phyloP scores from a whole-genome alignment of 2,888 invertebrate genomes.

The Endomychus coccineus region DNA sequence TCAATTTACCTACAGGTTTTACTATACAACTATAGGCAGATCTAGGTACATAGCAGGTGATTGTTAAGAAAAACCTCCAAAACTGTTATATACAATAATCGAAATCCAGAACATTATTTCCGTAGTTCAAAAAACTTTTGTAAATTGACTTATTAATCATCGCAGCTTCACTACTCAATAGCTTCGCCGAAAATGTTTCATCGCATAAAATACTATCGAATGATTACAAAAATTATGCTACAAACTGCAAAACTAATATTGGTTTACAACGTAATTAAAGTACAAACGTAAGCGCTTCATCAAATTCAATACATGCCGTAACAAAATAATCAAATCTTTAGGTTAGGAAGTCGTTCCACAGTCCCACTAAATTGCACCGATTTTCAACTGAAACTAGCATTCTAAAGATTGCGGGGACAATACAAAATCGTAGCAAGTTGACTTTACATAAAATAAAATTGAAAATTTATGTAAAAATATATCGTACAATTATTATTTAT shows the following conservation, averaged over 20 bases:
- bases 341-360: conserved; percentile 7
- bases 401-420: conserved; percentile 5
- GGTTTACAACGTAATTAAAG: conserved; percentile 15
- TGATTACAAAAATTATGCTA: conserved; percentile 19
- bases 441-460: conserved; percentile 20
- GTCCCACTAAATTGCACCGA: conserved; percentile 11
- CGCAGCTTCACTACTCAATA: conserved; percentile 25
- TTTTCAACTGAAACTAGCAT: conserved; percentile 6
- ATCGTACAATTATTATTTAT: conserved; percentile 27
- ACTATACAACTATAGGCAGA: conserved; percentile 32
- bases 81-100: conserved; percentile 36
- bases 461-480: conserved; percentile 22
- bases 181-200: conserved; percentile 26
- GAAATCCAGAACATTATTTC: conserved; percentile 16
- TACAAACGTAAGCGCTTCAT: conserved; percentile 21
- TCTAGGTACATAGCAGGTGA: conserved; percentile 34
- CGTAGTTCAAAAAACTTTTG: conserved; percentile 14
- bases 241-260: conserved; percentile 13
- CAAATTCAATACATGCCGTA: conserved; percentile 21
- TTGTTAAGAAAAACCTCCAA: conserved; percentile 35
- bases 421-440: conserved; percentile 2
- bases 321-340: conserved; percentile 12
- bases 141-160: conserved; percentile 34
- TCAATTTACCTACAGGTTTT: conserved; percentile 32
- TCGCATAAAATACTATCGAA: conserved; percentile 15